phyloP scores from a whole-genome alignment of 1,140 invertebrate genomes.

The Bombus balteatus region DNA sequence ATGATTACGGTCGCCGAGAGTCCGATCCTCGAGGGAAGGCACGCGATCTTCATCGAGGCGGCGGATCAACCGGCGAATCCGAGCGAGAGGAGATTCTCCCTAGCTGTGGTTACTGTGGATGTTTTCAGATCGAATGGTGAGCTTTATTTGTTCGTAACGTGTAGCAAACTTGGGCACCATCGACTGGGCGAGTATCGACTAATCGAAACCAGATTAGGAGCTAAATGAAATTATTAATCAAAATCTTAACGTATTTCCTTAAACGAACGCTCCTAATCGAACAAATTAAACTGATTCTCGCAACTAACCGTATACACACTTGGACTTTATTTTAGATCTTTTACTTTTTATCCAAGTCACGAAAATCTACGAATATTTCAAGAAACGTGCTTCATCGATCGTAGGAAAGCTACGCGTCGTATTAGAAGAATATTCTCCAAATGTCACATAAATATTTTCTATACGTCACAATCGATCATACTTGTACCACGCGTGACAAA shows the following conservation, averaged over 20 bases:
- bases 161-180: no score
- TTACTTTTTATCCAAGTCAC: background rate
- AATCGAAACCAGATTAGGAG: no score
- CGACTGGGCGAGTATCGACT: no score
- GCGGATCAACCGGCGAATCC: conserved; percentile 91
- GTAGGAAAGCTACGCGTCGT: background rate
- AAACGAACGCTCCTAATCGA: no score
- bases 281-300: no score
- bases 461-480: background rate
- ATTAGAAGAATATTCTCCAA: background rate
- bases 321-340: background rate
- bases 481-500: background rate
- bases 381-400: background rate
- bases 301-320: no score
- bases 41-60: conserved; percentile 91
- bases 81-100: conserved; percentile 89
- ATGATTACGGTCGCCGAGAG: conserved; percentile 88
- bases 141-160: background rate
- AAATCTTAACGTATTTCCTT: no score
- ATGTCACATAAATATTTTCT: background rate
- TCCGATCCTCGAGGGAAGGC: conserved; percentile 86
- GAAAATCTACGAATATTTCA: no score
- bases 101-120: conserved; percentile 92
- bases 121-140: conserved; percentile 83
- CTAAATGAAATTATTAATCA: no score